A percentile compares a stretch with the other conserved stretches of the same genome.
Conservation (phyloP, 2,797 vertebrate genomes). For the Lepidocolaptes lacrymiger region DNA sequence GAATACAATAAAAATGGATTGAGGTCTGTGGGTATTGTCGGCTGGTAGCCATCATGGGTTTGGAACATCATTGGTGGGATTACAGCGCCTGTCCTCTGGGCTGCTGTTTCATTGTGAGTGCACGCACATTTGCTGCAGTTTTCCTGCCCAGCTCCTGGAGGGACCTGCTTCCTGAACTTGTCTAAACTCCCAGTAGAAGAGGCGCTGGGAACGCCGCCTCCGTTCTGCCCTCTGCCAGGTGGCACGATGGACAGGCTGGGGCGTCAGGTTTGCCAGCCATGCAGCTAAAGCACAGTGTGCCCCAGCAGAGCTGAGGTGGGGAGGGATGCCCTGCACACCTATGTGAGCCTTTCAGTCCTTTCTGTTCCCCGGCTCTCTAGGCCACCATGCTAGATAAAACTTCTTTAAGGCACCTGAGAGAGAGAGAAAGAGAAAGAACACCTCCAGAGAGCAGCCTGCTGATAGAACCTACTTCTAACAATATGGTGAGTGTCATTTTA, state of each 20-base stretch:
- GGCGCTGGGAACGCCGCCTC: conserved; percentile 38
- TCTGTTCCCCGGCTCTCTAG: background rate
- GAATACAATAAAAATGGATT: conserved; percentile 99
- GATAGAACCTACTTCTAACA: conserved; percentile 53
- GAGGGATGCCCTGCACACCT: background rate
- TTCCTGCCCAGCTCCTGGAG: conserved; percentile 75
- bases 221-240: background rate
- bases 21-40: conserved; percentile 91
- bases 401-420: conserved; percentile 55
- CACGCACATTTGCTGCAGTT: conserved; percentile 71
- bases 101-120: conserved; percentile 79
- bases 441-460: conserved; percentile 56
- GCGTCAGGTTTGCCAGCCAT: background rate
- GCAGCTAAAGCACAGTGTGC: background rate
- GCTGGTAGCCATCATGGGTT: conserved; percentile 89
- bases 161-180: conserved; percentile 80
- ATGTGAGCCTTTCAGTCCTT: background rate
- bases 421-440: background rate
- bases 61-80: conserved; percentile 92
- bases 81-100: conserved; percentile 89
- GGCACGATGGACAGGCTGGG: background rate
- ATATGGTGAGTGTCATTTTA: conserved; percentile 50
- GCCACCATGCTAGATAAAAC: conserved; percentile 64
- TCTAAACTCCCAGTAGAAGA: conserved; percentile 75
- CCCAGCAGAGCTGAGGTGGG: background rate